Evolutionary conservation across 2,888 invertebrate genomes (phyloP), one percentile per base, ranked within the genome.

Genomic region (Exephanes ischioxanthus): DNA sequence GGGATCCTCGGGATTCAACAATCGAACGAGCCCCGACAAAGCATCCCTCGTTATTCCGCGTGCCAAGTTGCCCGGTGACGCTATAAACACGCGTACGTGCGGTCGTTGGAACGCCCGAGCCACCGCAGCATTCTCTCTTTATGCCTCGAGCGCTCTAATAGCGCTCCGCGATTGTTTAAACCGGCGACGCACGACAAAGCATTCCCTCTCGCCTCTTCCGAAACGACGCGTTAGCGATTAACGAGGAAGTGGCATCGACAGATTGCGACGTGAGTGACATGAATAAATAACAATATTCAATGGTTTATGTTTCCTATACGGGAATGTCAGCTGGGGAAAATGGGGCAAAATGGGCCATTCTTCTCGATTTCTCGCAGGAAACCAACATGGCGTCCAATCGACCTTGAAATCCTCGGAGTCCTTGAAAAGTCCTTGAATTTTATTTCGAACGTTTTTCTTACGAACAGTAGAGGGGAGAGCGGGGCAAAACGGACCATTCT

Each of bases 41-140:
- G 84, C 68, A 78, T 77, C 68, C 66, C 78, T 78, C 78, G 84
- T 78, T 78, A 73, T 78, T 81, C 58, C 78, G 61, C 30, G 51
- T 45, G 66, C 71, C 48, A 76, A 61, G 19, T 78, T 55, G 45
- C 58, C 67, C n/a, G 30, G 67, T 68, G 63, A 68, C 81, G 63
- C 68, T 75, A 78, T 73, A 58, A 58, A 58, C 58, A 84, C 78
- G 53, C 73, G 68, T 61, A 75, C 58, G 22, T 61, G 66, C 51
- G 61, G 68, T 73, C 70, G 81, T 19, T 58, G 55, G 68, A 73
- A 81, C 68, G 55, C 53, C 19, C 67, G 58, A 78, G 22, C 41
- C 51, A 72, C 71, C 72, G 33, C 55, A 48, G n/a, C 58, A 41
- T 67, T 67, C 68, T 16, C 55, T 63, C 58, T 53, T 30, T 30